phyloP scores from a whole-genome alignment of 1,140 invertebrate genomes.

The Brachionus koreanus region DNA sequence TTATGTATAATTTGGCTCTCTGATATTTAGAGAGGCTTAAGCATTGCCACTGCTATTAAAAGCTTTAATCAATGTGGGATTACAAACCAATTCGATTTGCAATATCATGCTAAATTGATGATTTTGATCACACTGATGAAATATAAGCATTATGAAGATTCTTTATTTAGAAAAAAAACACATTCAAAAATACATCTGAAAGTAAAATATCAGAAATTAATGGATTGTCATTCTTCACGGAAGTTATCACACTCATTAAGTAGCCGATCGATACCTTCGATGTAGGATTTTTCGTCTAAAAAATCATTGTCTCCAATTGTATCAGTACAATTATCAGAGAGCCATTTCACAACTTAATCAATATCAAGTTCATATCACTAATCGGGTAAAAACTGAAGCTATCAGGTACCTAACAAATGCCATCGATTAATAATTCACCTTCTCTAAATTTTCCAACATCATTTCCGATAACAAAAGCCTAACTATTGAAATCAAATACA shows the following conservation, averaged over 20 bases:
- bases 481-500: too few species aligned
- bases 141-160: background rate
- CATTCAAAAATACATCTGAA: background rate
- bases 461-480: too few species aligned
- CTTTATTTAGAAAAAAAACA: background rate
- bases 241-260: background rate
- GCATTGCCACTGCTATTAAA: background rate
- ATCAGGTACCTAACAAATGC: too few species aligned
- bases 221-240: background rate
- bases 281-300: background rate
- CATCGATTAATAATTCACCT: too few species aligned
- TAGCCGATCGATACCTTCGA: background rate
- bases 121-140: background rate
- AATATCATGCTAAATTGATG: too few species aligned
- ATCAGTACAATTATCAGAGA: background rate
- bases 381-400: too few species aligned
- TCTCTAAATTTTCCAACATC: too few species aligned
- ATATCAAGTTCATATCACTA: too few species aligned
- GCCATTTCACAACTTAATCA: background rate
- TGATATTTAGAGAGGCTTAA: background rate
- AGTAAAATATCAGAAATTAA: background rate
- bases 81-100: too few species aligned
- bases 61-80: too few species aligned
- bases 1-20: background rate
- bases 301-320: background rate